These are phyloP conservation scores for Xyrauchen texanus DNA, from an alignment of 2,113 vertebrate genomes.

Conservation along the genomic window DNA sequence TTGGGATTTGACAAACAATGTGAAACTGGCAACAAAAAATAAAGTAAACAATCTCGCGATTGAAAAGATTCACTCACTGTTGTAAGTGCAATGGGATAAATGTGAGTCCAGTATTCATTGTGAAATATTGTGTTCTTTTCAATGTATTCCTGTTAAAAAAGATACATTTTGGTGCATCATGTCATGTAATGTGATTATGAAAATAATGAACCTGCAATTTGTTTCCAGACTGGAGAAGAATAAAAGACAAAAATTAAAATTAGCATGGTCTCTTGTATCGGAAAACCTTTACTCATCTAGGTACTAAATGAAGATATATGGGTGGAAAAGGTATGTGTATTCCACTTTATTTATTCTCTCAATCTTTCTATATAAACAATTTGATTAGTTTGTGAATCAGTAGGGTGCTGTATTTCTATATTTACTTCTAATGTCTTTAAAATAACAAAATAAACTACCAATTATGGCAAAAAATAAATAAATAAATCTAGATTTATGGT, in stretches of 20 bases:
- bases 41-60: conserved; percentile 59
- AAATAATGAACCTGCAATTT: conserved; percentile 89
- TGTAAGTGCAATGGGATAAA: conserved; percentile 89
- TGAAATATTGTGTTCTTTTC: conserved; percentile 93
- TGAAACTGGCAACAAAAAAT: conserved; percentile 49
- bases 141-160: conserved; percentile 92
- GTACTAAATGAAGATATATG: no score
- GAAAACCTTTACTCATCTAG: not conserved
- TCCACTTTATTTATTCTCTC: no score
- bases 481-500: no score
- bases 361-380: no score
- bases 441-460: no score
- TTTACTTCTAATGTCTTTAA: no score
- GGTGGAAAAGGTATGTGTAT: no score
- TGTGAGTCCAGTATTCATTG: conserved; percentile 92
- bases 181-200: conserved; percentile 93
- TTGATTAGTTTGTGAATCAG: no score
- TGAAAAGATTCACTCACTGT: conserved; percentile 78
- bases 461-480: no score
- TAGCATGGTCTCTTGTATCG: not conserved
- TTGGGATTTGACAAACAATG: no score
- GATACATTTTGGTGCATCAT: conserved; percentile 90
- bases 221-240: conserved; percentile 91
- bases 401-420: no score
- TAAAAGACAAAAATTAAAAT: conserved; percentile 77